Base-by-base conservation (phyloP, 2,888 invertebrate species). In the Chromoteleia sp. region DNA sequence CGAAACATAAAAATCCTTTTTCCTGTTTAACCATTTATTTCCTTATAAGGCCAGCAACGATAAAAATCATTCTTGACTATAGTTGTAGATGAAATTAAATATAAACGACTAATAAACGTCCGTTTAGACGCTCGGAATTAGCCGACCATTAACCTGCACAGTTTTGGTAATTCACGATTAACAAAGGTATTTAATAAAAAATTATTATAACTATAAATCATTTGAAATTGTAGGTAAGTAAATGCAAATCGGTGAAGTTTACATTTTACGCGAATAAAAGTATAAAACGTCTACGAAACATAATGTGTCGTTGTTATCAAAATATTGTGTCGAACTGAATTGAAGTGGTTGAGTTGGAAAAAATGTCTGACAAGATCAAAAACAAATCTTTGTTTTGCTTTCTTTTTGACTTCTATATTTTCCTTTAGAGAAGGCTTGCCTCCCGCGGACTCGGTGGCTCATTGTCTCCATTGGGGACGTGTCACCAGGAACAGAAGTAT, bases 321-420 rank as follows among this genome's bases (percentile, higher is more conserved):
- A 65, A 78, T 67, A 78, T 78, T 71, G 50, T 78, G 29, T 50
- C 7, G 52, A 17, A 15, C 8, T 71, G 39, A 58, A 77, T 70
- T 63, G 45, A 50, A 58, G 70, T 77, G 45, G 33, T 14, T 30
- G 30, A 36, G 48, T 2, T 48, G 70, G 45, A 63, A 70, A 58
- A 77, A 52, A 56, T 33, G 41, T 63, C 30, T 59, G 56, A 80
- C 73, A 68, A 68, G n/a, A n/a, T n/a, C n/a, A n/a, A n/a, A n/a
- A n/a, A n/a, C n/a, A n/a, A n/a, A n/a, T n/a, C n/a, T n/a, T n/a
- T 74, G 79, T 79, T 73, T 74, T 79, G 74, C 79, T 70, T 80
- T 75, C 70, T 29, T 80, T 63, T 80, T 80, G 80, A 80, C 80
- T 80, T 75, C 63, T 75, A 75, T 80, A 79, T 79, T 80, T 80